Conservation (phyloP, 2,888 invertebrate genomes). For the Archaeoteleia sp. region DNA sequence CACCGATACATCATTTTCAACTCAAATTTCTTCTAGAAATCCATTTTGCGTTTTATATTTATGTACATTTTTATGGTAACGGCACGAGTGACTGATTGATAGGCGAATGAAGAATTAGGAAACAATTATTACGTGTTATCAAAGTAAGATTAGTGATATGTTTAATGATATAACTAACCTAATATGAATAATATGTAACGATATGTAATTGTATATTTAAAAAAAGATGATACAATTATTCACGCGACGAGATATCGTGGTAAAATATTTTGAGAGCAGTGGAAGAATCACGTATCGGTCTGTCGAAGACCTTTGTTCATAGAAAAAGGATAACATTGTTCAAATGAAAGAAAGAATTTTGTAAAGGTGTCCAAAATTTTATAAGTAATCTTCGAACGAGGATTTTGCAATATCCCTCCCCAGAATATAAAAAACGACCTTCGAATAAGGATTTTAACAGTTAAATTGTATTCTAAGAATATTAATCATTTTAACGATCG, state of each 20-base stretch:
- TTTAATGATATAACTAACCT: no score
- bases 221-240: conserved; percentile 37
- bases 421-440: no score
- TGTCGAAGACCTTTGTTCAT: conserved; percentile 39
- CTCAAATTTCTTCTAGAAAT: neutral
- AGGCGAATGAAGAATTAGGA: conserved; percentile 54
- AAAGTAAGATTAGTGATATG: conserved; percentile 71
- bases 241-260: conserved; percentile 36
- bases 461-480: no score
- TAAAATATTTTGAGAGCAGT: conserved; percentile 49
- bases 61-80: conserved; percentile 2
- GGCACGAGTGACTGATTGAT: conserved; percentile 23
- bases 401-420: neutral
- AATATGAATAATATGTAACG: conserved; percentile 48
- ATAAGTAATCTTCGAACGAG: conserved; percentile 22
- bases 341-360: conserved; percentile 44
- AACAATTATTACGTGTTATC: conserved; percentile 66
- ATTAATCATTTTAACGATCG: no score
- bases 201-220: conserved; percentile 46
- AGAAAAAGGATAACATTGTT: conserved; percentile 11
- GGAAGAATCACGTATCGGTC: conserved; percentile 41
- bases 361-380: conserved; percentile 45
- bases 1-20: neutral
- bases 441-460: no score
- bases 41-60: neutral